A percentile compares a stretch with the other conserved stretches of the same genome.
phyloP scores from a whole-genome alignment of 2,113 vertebrate species.

The Neotragus moschatus region DNA sequence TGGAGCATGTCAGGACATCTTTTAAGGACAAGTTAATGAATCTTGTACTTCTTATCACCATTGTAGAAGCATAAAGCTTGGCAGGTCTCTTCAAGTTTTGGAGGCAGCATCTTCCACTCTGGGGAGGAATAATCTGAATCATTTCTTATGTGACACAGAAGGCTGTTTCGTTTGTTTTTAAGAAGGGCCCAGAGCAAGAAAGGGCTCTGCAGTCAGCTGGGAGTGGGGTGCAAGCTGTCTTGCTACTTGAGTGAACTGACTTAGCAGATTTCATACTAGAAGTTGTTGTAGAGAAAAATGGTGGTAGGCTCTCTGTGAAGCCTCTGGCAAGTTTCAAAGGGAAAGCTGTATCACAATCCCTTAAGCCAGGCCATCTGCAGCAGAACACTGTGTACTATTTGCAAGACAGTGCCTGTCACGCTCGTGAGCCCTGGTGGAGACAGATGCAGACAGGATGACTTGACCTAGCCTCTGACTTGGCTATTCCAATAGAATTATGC shows the following conservation, averaged over 20 bases:
- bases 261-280: neutral
- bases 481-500: neutral
- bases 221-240: neutral
- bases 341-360: neutral
- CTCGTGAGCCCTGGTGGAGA: neutral
- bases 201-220: neutral
- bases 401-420: neutral
- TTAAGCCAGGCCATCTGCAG: neutral
- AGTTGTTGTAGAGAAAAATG: neutral
- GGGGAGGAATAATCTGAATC: neutral
- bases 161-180: neutral
- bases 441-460: neutral
- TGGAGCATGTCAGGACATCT: neutral
- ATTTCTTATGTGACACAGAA: neutral
- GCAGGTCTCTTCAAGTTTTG: neutral
- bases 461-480: neutral
- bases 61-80: neutral
- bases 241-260: neutral
- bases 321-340: neutral
- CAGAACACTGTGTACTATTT: neutral
- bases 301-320: neutral
- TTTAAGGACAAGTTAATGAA: neutral
- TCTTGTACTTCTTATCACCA: neutral
- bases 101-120: neutral
- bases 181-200: neutral